Evolutionary conservation across 1,140 invertebrate genomes (phyloP).

Genomic region (Antheraea pernyi): DNA sequence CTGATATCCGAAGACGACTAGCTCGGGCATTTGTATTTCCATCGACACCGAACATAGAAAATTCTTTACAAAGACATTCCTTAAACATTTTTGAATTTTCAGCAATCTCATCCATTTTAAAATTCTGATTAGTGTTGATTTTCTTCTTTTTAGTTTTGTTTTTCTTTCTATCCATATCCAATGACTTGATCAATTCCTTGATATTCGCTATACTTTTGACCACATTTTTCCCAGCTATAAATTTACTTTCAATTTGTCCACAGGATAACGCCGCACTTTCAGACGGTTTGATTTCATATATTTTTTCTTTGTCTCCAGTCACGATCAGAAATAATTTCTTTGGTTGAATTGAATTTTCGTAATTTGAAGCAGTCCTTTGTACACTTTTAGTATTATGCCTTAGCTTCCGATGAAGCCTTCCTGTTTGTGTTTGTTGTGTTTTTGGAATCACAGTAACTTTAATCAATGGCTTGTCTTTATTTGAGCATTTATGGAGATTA

Average conservation of each 20-base stretch:
- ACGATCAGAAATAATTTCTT: slow-evolving; percentile 38
- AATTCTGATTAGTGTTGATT: slow-evolving; percentile 5
- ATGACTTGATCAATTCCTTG: slow-evolving; percentile 38
- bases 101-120: neutral
- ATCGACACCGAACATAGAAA: slow-evolving; percentile 7
- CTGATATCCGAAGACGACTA: slow-evolving; percentile 50
- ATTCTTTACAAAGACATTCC: slow-evolving; percentile 21
- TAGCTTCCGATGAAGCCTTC: slow-evolving; percentile 33
- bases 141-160: slow-evolving; percentile 32
- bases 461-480: slow-evolving; percentile 40
- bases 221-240: slow-evolving; percentile 37
- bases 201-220: slow-evolving; percentile 32
- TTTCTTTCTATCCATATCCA: slow-evolving; percentile 55
- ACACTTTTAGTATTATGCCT: slow-evolving; percentile 31
- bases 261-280: slow-evolving; percentile 38
- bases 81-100: neutral
- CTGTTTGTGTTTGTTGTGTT: slow-evolving; percentile 29
- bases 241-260: slow-evolving; percentile 20
- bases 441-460: slow-evolving; percentile 55
- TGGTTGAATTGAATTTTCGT: slow-evolving; percentile 38
- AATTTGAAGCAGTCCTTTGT: slow-evolving; percentile 41
- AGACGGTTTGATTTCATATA: slow-evolving; percentile 46
- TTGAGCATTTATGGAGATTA: neutral
- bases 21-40: slow-evolving; percentile 32
- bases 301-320: slow-evolving; percentile 38